These are phyloP conservation scores for Coptodon rendalli DNA, from an alignment of 2,113 vertebrate species.

Conservation along the genomic window DNA sequence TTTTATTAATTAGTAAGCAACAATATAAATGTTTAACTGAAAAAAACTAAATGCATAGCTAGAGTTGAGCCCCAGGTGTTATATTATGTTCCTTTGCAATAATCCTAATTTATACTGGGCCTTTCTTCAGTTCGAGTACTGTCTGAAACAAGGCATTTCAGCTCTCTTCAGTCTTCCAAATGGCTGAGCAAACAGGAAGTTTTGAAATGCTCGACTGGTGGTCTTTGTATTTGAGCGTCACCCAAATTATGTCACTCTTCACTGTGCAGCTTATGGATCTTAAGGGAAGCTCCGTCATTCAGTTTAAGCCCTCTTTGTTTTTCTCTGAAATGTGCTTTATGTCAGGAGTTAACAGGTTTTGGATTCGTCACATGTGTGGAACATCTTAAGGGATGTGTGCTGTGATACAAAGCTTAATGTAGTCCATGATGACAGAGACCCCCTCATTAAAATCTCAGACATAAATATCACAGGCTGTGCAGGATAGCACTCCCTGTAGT, in stretches of 20 bases:
- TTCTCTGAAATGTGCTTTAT: background rate
- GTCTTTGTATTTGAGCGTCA: background rate
- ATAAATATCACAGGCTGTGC: background rate
- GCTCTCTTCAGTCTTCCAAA: background rate
- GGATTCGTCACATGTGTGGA: background rate
- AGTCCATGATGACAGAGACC: background rate
- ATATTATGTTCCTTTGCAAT: background rate
- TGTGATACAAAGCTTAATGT: background rate
- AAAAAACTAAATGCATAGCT: background rate
- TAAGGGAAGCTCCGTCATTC: background rate
- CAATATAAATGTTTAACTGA: background rate
- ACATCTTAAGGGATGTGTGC: background rate
- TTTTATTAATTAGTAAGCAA: background rate
- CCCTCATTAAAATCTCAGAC: background rate
- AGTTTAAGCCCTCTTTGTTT: background rate
- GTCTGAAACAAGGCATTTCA: background rate
- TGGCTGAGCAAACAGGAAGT: background rate
- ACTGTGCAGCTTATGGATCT: background rate
- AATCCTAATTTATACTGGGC: background rate
- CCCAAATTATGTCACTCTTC: background rate
- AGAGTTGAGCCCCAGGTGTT: background rate
- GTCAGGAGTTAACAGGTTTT: background rate
- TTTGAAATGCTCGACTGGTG: background rate
- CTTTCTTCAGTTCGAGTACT: background rate
- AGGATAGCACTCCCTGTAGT: background rate